Conservation (phyloP, 2,888 invertebrate species). For the Ceramica pisi region DNA sequence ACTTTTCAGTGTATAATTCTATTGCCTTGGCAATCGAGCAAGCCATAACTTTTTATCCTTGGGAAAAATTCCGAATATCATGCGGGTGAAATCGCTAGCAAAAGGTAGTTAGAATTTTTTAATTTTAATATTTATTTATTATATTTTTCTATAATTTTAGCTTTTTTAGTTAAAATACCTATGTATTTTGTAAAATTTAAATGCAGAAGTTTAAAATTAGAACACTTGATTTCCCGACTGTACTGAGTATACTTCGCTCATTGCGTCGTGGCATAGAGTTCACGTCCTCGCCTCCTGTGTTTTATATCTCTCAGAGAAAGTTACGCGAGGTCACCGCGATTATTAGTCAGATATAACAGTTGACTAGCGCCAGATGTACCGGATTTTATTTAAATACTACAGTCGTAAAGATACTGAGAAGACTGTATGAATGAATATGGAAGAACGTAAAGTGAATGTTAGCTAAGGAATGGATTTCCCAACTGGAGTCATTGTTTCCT, state of each 20-base stretch:
- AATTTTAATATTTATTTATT: no score
- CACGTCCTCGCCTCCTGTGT: constrained; percentile 76
- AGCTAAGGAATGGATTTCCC: not conserved
- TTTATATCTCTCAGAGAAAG: constrained; percentile 80
- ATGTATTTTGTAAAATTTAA: no score
- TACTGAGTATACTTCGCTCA: constrained; percentile 28
- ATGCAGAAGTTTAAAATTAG: no score
- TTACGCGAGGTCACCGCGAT: constrained; percentile 76
- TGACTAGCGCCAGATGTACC: constrained; percentile 32
- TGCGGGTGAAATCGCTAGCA: no score
- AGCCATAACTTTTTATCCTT: no score
- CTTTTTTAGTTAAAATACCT: no score
- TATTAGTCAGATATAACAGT: constrained; percentile 68
- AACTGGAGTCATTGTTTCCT: not conserved
- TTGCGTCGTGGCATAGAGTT: constrained; percentile 69
- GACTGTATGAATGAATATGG: not conserved
- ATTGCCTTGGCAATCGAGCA: no score
- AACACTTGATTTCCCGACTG: constrained; percentile 32
- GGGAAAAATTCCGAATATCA: no score
- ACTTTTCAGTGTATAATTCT: no score
- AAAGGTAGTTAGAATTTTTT: no score
- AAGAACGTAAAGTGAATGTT: no score
- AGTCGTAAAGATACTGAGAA: not conserved
- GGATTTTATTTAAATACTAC: constrained; percentile 5
- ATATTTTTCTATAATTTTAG: no score